Evolutionary conservation across 2,888 invertebrate species (phyloP).

Genomic region (Pyrochroa serraticornis): DNA sequence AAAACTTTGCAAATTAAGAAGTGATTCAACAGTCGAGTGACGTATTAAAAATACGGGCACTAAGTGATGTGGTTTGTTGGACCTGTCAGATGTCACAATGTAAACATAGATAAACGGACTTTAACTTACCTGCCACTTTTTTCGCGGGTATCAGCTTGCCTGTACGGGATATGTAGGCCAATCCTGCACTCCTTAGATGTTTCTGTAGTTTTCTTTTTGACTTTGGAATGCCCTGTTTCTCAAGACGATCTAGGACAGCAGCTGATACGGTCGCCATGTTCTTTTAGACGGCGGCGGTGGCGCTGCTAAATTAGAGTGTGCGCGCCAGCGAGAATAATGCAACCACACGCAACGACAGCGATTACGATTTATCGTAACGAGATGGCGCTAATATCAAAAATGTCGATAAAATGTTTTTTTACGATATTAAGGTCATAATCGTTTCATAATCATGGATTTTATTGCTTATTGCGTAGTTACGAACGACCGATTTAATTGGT

Average conservation of each 20-base stretch:
- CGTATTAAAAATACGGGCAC: conserved; percentile 37
- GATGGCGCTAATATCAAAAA: background rate
- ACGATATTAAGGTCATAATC: too few species aligned
- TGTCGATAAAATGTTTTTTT: too few species aligned
- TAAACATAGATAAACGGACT: conserved; percentile 45
- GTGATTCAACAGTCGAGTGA: conserved; percentile 38
- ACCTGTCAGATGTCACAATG: conserved; percentile 49
- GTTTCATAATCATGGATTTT: too few species aligned
- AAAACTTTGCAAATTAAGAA: conserved; percentile 39
- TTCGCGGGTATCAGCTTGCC: conserved; percentile 61
- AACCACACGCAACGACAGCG: too few species aligned
- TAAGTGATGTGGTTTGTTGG: conserved; percentile 37
- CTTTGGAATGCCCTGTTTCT: conserved; percentile 55
- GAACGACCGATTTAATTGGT: too few species aligned
- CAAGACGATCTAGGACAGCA: conserved; percentile 52
- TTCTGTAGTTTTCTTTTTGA: conserved; percentile 59
- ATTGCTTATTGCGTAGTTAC: too few species aligned
- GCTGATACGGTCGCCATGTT: conserved; percentile 58
- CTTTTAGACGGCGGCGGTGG: conserved; percentile 18
- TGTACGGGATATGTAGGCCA: conserved; percentile 60
- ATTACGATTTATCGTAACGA: background rate
- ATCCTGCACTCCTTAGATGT: conserved; percentile 58
- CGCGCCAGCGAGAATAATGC: background rate
- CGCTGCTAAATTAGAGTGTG: background rate
- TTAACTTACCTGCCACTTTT: conserved; percentile 58